Percentiles rank a stretch among this genome's conserved stretches.
Conservation (phyloP, 2,113 vertebrate genomes). For the Oenanthe oenanthe region DNA sequence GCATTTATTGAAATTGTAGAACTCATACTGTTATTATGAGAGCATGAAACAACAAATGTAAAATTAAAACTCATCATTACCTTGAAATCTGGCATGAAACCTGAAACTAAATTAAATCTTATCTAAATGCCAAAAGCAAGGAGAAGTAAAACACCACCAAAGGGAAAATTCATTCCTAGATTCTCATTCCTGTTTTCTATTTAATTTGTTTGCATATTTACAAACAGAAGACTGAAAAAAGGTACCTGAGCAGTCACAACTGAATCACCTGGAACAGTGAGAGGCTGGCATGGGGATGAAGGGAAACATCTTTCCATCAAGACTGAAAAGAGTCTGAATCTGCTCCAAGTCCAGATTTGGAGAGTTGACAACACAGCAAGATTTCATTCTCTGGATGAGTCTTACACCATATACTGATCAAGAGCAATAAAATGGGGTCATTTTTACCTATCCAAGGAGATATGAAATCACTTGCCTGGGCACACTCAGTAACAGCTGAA, state of each 20-base stretch:
- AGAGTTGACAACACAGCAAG: not conserved
- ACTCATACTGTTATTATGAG: not conserved
- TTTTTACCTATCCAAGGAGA: not conserved
- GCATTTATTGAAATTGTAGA: not conserved
- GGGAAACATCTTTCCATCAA: not conserved
- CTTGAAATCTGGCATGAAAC: not conserved
- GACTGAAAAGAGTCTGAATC: not conserved
- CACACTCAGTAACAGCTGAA: not conserved
- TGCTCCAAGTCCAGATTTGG: not conserved
- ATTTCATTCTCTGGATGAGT: not conserved
- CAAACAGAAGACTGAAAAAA: not conserved
- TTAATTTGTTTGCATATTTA: not conserved
- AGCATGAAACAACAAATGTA: not conserved
- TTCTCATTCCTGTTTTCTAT: not conserved
- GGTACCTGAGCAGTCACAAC: not conserved
- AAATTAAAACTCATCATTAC: constrained; percentile 10
- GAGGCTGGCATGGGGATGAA: not conserved
- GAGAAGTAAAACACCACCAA: not conserved
- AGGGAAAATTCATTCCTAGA: not conserved
- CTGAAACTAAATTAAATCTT: constrained; percentile 4
- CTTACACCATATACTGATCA: not conserved
- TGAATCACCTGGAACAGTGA: not conserved
- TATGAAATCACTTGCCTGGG: not conserved
- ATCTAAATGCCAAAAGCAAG: not conserved
- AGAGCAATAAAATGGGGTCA: not conserved